Percentiles rank a stretch among this genome's conserved stretches.
Conservation (phyloP, 2,113 vertebrate genomes). For the Zosterops borbonicus region DNA sequence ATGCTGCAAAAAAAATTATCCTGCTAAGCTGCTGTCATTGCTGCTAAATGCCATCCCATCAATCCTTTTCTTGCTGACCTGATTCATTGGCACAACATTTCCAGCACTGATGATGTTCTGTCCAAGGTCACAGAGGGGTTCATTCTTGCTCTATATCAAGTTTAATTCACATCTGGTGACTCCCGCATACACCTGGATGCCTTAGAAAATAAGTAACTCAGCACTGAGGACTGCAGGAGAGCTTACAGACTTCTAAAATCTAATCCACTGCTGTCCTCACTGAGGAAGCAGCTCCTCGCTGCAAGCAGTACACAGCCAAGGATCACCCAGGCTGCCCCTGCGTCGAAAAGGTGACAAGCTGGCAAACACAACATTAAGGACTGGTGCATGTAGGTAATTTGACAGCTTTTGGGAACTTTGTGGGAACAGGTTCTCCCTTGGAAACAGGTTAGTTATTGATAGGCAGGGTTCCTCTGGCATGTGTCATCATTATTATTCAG, state of each 20-base stretch:
- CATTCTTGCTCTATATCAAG: background rate
- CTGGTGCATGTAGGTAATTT: background rate
- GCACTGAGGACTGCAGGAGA: background rate
- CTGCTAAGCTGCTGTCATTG: background rate
- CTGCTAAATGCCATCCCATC: background rate
- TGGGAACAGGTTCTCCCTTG: background rate
- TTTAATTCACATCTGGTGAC: background rate
- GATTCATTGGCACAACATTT: background rate
- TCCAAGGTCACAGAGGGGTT: background rate
- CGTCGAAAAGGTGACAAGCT: background rate
- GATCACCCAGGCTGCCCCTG: background rate
- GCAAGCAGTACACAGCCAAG: background rate
- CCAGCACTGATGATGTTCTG: background rate
- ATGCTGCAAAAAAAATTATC: background rate
- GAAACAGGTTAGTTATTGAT: background rate
- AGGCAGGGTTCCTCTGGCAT: background rate
- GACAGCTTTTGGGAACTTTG: background rate
- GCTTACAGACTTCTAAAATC: background rate
- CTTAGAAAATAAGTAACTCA: background rate
- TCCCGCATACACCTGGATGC: background rate
- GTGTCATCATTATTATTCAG: background rate
- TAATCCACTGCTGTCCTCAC: background rate
- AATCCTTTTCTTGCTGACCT: background rate
- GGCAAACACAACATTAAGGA: background rate
- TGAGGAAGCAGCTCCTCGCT: background rate